Base-by-base conservation (phyloP, 2,888 invertebrate genomes). In the Tethea ocularis region DNA sequence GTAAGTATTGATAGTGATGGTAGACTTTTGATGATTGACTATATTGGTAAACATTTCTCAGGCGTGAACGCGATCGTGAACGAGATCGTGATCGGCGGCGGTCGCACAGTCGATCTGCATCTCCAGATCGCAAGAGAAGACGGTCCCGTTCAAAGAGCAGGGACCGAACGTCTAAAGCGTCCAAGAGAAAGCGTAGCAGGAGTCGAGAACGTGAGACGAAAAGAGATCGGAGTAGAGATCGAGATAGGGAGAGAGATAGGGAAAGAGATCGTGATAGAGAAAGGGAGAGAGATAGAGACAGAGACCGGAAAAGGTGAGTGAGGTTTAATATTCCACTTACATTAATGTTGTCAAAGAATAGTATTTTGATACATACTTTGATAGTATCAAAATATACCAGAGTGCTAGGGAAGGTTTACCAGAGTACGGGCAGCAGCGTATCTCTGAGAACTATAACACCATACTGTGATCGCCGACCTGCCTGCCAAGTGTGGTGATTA, bases 141-240 rank as follows among this genome's bases (percentile, higher is more conserved):
- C 89, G 94, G 36, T 93, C 94, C 8, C 87, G 95, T 38, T 95
- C 95, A 0, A 89, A 94, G 53, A 95, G 95, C 70, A 88, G 94
- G 60, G 95, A 95, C 54, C 89, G 95, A 59, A 83, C 86, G 53
- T 88, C 95, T 10, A 95, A 95, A 79, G 90, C 94, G 24, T 91
- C 92, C 17, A 93, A 95, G 64, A 93, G 95, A 72, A 94, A 95
- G 73, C 94, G 95, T 61, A 95, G 95, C 73, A 94, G 95, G 68
- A 96, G 95, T 53, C 91, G 95, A 62, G 95, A 96, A 17, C 82
- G 95, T 46, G 95, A 95, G 15, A 89, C 94, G 0, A 94, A 94
- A 59, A 87, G 94, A 66, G 87, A 91, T 70, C 89, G 94, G 0
- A 94, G 94, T 52, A 87, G 94, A 61, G 94, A 94, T 13, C 85